Evolutionary conservation across 2,113 vertebrate genomes (phyloP).

Genomic region (Chloroceryle aenea): DNA sequence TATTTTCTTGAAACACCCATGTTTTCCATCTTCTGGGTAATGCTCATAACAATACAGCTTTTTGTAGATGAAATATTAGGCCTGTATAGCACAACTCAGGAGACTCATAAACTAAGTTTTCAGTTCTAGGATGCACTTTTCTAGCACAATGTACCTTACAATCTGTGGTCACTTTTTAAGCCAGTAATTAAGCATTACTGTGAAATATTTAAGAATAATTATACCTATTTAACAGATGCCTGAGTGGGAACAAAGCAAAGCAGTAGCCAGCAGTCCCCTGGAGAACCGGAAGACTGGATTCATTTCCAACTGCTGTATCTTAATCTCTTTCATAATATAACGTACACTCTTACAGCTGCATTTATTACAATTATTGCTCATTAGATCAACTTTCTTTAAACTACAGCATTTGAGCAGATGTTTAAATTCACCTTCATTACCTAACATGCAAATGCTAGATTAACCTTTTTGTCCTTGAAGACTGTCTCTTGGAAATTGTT

Average conservation of each 20-base stretch:
- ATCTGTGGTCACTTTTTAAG: not conserved
- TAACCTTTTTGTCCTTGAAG: not conserved
- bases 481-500: not conserved
- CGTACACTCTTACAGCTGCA: not conserved
- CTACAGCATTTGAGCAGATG: not conserved
- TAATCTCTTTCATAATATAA: not conserved
- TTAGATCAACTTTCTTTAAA: not conserved
- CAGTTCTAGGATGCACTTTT: not conserved
- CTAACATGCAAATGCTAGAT: not conserved
- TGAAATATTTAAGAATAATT: conserved; percentile 11
- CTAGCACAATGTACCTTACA: not conserved
- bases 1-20: not conserved
- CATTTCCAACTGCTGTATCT: not conserved
- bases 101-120: not conserved
- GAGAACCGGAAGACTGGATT: not conserved
- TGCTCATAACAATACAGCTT: not conserved
- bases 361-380: not conserved
- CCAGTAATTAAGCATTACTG: not conserved
- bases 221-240: not conserved
- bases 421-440: not conserved
- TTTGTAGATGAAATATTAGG: not conserved
- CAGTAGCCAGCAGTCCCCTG: not conserved
- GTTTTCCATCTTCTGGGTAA: not conserved
- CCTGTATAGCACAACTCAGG: not conserved
- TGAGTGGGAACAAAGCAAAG: not conserved